phyloP scores from a whole-genome alignment of 2,888 invertebrate species.

The Dolichomitus sp. region DNA sequence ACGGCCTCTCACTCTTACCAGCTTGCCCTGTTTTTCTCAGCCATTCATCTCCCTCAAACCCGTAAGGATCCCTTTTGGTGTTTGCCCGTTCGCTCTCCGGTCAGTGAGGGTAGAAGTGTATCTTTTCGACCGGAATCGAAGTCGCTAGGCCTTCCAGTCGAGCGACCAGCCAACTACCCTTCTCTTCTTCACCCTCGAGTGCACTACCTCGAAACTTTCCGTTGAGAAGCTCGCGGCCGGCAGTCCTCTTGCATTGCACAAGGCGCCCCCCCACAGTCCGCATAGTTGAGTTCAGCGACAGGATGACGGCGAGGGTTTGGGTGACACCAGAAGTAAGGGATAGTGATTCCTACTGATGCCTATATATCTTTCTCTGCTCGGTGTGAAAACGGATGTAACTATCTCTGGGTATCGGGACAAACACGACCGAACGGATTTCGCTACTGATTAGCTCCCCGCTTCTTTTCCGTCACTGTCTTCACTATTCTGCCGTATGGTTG shows the following conservation, averaged over 20 bases:
- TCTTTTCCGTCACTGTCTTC: neutral
- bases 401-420: conserved; percentile 57
- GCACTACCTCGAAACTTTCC: conserved; percentile 73
- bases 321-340: conserved; percentile 27
- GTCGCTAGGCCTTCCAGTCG: conserved; percentile 73
- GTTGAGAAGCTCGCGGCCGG: conserved; percentile 61
- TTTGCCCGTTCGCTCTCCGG: conserved; percentile 39
- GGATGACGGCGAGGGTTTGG: conserved; percentile 27
- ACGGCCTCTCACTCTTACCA: conserved; percentile 6
- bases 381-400: conserved; percentile 57
- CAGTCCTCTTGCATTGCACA: conserved; percentile 36
- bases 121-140: conserved; percentile 73
- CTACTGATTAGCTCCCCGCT: conserved; percentile 56
- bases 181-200: conserved; percentile 73
- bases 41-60: conserved; percentile 20
- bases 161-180: conserved; percentile 76
- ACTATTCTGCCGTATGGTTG: neutral
- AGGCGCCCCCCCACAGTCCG: conserved; percentile 14
- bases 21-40: conserved; percentile 35
- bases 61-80: neutral
- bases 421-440: conserved; percentile 55
- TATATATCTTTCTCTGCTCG: conserved; percentile 27
- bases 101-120: conserved; percentile 55
- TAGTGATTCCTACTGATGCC: conserved; percentile 1
- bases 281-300: conserved; percentile 44